Evolutionary conservation across 2,888 invertebrate genomes (phyloP), one percentile per base, ranked within the genome.

Genomic region (Tanypteryx hageni): DNA sequence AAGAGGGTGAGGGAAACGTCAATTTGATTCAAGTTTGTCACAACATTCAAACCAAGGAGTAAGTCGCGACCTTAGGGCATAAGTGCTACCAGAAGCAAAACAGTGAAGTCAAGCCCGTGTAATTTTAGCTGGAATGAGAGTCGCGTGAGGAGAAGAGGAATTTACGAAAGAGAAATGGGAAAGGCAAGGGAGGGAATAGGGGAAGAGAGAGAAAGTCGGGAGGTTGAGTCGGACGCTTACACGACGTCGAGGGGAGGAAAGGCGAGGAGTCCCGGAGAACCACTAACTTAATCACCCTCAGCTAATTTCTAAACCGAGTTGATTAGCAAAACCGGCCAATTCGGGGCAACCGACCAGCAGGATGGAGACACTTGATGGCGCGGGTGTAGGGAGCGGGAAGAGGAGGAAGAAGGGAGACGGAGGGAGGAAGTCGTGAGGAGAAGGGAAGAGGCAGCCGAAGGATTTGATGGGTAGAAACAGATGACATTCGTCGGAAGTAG

Each of bases 301-400:
- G 82, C 89, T 92, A 92, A 92, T 92, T 92, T 89, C 92, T 86
- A 89, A 89, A 89, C 89, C 91, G 86, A 92, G 92, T 92, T 92
- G 92, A 92, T 92, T 92, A 92, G 92, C 92, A 92, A 86, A 92
- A 81, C 81, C 86, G 91, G 86, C 86, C 91, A 82, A 64, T 92
- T 89, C 85, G 59, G 92, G 64, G 92, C 82, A 83, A 59, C 82
- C 83, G 58, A 58, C 58, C 81, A 56, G 22, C 18, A 31, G 82
- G 59, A 22, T 10, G 57, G 82, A 81, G 76, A 56, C 81, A 44
- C 81, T 22, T 22, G 22, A 18, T 14, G 64, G 64, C n/a, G 64
- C 64, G 64, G n/a, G 64, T 18, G 64, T 16, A 64, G 64, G 64
- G 18, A n/a, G 13, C 18, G 64, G 64, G n/a, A n/a, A n/a, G n/a